Evolutionary conservation across 2,888 invertebrate species (phyloP), one percentile per base, ranked within the genome.

Genomic region (Criorhina ranunculi): DNA sequence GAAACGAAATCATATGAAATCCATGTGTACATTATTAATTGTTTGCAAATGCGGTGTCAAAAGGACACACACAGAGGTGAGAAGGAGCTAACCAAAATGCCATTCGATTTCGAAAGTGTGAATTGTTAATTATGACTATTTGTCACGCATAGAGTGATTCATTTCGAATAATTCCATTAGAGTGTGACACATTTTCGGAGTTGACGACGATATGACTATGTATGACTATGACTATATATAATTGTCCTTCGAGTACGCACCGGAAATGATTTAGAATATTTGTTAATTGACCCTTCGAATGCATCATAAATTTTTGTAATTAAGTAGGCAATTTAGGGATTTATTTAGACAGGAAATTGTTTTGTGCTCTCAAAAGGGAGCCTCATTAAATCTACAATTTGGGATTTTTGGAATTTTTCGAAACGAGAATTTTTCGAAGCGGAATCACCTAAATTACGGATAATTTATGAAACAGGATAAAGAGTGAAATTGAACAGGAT

Each of bases 101-200:
- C n/a, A 79, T 73, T 73, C 79, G 49, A 82, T 64, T 72, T 15
- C 66, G n/a, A 72, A 82, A 73, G 67, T 83, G 67, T 62, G 73
- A 78, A 83, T 83, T 73, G 55, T 57, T 83, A 78, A 78, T 78
- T 67, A 73, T 67, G 57, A 78, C 69, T 73, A 73, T 73, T 78
- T 73, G 78, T 83, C 72, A 70, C 82, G 78, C 78, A 62, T 67
- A 66, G 70, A 70, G 42, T 77, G 81, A 77, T 77, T 82, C 66
- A 72, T 72, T 77, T 66, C 46, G 59, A n/a, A 59, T 77, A 70
- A 82, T 72, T 72, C 81, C 81, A 82, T 77, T 82, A 82, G 59
- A 55, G 57, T 60, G 53, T 77, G 72, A 77, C 77, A 72, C 46
- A 77, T 70, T 64, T 66, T n/a, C 31, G 8, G 40, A 12, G 59